Base-by-base conservation (phyloP, 1,140 invertebrate genomes). In the Acarapis woodi region DNA sequence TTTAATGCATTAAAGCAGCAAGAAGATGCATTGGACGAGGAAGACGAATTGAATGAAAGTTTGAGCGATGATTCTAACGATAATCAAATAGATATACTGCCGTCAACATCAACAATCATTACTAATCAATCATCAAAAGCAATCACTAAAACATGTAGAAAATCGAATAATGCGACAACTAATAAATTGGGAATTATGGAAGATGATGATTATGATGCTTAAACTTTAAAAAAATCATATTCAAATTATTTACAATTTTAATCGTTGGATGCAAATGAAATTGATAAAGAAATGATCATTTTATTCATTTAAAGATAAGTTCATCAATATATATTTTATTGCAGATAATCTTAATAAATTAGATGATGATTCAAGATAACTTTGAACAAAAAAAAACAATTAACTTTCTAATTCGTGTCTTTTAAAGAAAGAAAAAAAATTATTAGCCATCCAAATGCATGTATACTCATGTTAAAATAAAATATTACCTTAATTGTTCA, bases 191-290 rank as follows among this genome's bases (percentile, higher is more conserved):
- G 25, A 36, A n/a, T 25, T n/a, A 10, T 16, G 21, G 34, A 36
- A 24, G 34, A 36, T 36, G 34, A 36, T 36, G 22, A 36, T 14
- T 24, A 36, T 24, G 34, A 33, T 16, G 21, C 19, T 33, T 33
- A 20, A 33, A n/a, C 10, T 8, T 1, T 10, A 18, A 20, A 15
- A 20, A 20, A 12, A 15, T 32, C 15, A 8, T 32, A 14, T 4
- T 10, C 4, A 4, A 12, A 29, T 3, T 14, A 29, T 29, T 12
- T 14, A 8, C 28, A 8, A 29, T 8, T 29, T 14, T 14, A 8
- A 8, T 4, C 28, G 15, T n/a, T 15, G 15, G 15, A 12, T 4
- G 15, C 12, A 29, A 25, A 25, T 12, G 12, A 25, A 25, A 25
- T 12, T 6, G 12, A 6, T 12, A 25, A 25, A 5, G 5, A 25